Percentiles rank a stretch among this genome's conserved stretches.
These are phyloP conservation scores for Drosophila putrida DNA, from an alignment of 2,888 invertebrate genomes.

Conservation along the genomic window DNA sequence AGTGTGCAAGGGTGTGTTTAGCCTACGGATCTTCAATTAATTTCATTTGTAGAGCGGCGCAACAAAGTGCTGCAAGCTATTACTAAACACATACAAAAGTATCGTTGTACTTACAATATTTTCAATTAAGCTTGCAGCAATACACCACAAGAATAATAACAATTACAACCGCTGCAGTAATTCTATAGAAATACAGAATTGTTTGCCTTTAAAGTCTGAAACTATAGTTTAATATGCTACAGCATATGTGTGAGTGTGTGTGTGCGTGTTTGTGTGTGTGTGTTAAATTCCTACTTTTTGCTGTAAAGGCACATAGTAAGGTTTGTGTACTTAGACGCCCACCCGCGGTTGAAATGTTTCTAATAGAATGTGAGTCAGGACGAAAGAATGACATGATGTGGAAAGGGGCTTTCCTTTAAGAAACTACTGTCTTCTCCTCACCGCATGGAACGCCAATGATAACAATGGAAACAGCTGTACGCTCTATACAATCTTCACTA, in stretches of 20 bases:
- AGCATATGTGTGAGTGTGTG: conserved; percentile 5
- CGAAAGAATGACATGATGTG: conserved; percentile 20
- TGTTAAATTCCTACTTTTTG: conserved; percentile 19
- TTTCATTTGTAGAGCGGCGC: conserved; percentile 70
- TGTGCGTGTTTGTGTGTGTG: conserved; percentile 17
- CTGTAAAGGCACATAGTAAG: conserved; percentile 4
- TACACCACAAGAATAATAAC: conserved; percentile 76
- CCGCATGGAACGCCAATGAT: conserved; percentile 31
- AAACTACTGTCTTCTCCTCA: conserved; percentile 38
- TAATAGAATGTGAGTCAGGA: conserved; percentile 26
- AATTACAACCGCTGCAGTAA: conserved; percentile 63
- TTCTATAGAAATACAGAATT: conserved; percentile 29
- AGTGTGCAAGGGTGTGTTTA: conserved; percentile 26
- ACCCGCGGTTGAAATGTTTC: conserved; percentile 42
- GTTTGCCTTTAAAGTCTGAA: conserved; percentile 44
- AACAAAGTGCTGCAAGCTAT: conserved; percentile 61
- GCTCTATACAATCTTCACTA: not conserved
- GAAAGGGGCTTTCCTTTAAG: conserved; percentile 6
- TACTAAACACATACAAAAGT: conserved; percentile 53
- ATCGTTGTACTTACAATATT: conserved; percentile 70
- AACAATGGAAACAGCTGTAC: conserved; percentile 38
- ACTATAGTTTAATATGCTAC: too few relatives aligned
- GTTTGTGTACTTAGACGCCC: conserved; percentile 24
- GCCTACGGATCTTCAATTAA: conserved; percentile 69
- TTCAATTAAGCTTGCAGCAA: conserved; percentile 78